Conservation (phyloP, 2,113 vertebrate genomes). For the Ancistrus triradiatus region DNA sequence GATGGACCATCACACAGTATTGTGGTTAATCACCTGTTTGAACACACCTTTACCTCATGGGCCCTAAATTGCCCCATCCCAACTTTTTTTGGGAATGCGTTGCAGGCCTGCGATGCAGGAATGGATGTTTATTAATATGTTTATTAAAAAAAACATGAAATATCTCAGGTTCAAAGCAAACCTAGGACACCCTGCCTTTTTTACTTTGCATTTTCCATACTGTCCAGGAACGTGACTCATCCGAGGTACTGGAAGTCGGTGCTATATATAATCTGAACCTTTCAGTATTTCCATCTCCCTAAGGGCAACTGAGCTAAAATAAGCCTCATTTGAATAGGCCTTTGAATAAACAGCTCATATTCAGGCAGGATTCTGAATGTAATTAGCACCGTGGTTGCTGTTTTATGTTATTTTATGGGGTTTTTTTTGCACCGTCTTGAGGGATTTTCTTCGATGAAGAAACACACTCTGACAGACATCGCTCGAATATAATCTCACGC, state of each 20-base stretch:
- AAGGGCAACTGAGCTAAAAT: conserved; percentile 39
- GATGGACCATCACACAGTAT: too few relatives aligned
- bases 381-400: conserved; percentile 42
- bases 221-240: not conserved
- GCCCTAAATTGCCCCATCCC: too few relatives aligned
- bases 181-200: too few relatives aligned
- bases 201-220: not conserved
- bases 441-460: conserved; percentile 37
- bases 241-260: not conserved
- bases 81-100: too few relatives aligned
- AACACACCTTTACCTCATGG: too few relatives aligned
- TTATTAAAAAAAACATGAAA: too few relatives aligned
- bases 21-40: too few relatives aligned
- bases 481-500: not conserved
- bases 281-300: conserved; percentile 28
- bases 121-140: too few relatives aligned
- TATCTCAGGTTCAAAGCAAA: too few relatives aligned
- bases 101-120: too few relatives aligned
- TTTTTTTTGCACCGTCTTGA: too few relatives aligned
- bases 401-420: conserved; percentile 33
- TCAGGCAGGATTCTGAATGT: conserved; percentile 30
- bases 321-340: conserved; percentile 36
- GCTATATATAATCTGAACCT: conserved; percentile 40
- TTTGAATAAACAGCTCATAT: conserved; percentile 46
- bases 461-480: conserved; percentile 16